Percentiles rank a stretch among this genome's conserved stretches.
phyloP scores from a whole-genome alignment of 1,140 invertebrate species.

The Delia radicum region DNA sequence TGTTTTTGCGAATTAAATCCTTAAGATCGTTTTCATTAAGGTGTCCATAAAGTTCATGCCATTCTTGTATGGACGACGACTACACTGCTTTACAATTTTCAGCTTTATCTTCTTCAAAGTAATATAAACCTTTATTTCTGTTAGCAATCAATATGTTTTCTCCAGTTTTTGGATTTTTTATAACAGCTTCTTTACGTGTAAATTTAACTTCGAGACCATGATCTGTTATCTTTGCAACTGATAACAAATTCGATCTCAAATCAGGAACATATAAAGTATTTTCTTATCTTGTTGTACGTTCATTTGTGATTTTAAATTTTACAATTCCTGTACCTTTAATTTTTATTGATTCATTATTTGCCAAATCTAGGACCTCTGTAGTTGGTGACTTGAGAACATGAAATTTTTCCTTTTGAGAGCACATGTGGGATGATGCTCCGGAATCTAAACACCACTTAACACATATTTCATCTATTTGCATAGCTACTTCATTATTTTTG shows the following conservation, averaged over 20 bases:
- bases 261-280: conserved; percentile 4
- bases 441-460: conserved; percentile 28
- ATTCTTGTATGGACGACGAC: too few species aligned
- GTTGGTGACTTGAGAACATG: background rate
- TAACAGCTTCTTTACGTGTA: background rate
- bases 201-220: too few species aligned
- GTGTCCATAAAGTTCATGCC: too few species aligned
- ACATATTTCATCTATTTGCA: background rate
- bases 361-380: background rate
- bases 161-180: background rate
- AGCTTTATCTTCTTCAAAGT: too few species aligned
- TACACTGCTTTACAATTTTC: too few species aligned
- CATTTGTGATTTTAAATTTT: background rate
- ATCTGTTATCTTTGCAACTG: too few species aligned
- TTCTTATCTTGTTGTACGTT: background rate
- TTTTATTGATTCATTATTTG: background rate
- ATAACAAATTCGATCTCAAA: background rate
- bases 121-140: too few species aligned
- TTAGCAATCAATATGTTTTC: too few species aligned
- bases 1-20: too few species aligned
- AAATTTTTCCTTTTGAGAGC: conserved; percentile 25
- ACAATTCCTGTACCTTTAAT: background rate
- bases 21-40: too few species aligned
- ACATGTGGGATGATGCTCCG: conserved; percentile 30
- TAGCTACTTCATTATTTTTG: background rate